These are phyloP conservation scores for Trichopria drosophilae DNA, from an alignment of 2,888 invertebrate species.

Conservation along the genomic window DNA sequence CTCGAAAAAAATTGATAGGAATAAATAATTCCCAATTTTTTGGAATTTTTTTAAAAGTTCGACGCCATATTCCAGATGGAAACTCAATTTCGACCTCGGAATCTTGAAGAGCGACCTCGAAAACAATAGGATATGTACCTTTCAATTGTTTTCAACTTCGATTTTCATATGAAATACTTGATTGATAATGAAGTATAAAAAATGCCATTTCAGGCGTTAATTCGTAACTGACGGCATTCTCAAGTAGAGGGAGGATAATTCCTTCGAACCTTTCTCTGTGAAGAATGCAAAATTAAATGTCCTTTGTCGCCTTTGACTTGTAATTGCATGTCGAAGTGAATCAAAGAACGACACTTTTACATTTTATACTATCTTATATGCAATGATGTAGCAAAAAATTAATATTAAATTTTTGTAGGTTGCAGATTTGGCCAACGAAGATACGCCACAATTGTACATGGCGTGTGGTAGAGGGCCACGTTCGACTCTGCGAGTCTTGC, in stretches of 20 bases:
- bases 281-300: constrained; percentile 48
- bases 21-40: no score
- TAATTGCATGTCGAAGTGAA: constrained; percentile 53
- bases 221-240: constrained; percentile 36
- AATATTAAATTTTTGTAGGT: constrained; percentile 60
- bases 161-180: no score
- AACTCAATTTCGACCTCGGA: no score
- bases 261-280: constrained; percentile 43
- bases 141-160: no score
- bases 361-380: neutral
- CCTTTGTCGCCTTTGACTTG: constrained; percentile 55
- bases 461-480: constrained; percentile 95
- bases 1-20: no score
- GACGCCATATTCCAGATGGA: no score
- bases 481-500: constrained; percentile 84
- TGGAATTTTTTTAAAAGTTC: no score
- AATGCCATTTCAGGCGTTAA: neutral
- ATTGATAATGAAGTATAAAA: neutral
- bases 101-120: no score
- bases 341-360: constrained; percentile 45
- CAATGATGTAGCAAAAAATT: neutral
- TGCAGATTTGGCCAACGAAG: constrained; percentile 95
- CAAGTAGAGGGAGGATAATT: constrained; percentile 45
- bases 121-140: no score
- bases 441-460: constrained; percentile 96